Evolutionary conservation across 2,888 invertebrate genomes (phyloP).

Genomic region (Drosophila kanekoi): DNA sequence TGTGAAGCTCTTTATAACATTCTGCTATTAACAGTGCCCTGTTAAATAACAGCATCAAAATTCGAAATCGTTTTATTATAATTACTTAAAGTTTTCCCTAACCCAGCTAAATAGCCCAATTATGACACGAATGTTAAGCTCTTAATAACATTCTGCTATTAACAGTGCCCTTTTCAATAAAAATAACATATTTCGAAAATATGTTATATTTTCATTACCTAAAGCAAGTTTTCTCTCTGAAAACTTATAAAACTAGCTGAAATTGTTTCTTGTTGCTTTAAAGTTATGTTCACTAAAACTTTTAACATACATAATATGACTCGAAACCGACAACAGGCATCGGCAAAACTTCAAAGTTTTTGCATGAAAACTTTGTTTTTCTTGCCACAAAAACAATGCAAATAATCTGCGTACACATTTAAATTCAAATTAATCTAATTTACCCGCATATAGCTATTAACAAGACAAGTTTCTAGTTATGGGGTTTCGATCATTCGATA

Average conservation of each 20-base stretch:
- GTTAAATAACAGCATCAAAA: too few relatives aligned
- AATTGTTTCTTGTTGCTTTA: conserved; percentile 3
- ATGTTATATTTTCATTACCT: too few relatives aligned
- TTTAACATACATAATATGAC: conserved; percentile 3
- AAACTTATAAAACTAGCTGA: conserved; percentile 12
- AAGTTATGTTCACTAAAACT: conserved; percentile 10
- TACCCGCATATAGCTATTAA: too few relatives aligned
- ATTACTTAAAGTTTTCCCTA: too few relatives aligned
- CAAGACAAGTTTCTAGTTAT: too few relatives aligned
- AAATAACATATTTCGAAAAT: too few relatives aligned
- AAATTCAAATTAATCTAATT: too few relatives aligned
- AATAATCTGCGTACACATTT: not conserved
- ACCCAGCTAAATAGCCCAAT: not conserved
- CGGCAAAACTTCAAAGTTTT: not conserved
- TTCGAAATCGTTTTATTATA: too few relatives aligned
- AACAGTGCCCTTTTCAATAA: not conserved
- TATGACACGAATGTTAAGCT: conserved; percentile 2
- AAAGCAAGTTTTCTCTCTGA: not conserved
- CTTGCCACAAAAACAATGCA: not conserved
- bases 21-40: too few relatives aligned
- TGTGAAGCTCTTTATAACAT: too few relatives aligned
- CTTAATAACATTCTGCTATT: conserved; percentile 3
- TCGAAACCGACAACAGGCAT: not conserved
- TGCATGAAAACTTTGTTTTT: not conserved
- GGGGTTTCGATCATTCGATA: too few relatives aligned